Base-by-base conservation (phyloP, 2,888 invertebrate species). In the Mycogona germanica region DNA sequence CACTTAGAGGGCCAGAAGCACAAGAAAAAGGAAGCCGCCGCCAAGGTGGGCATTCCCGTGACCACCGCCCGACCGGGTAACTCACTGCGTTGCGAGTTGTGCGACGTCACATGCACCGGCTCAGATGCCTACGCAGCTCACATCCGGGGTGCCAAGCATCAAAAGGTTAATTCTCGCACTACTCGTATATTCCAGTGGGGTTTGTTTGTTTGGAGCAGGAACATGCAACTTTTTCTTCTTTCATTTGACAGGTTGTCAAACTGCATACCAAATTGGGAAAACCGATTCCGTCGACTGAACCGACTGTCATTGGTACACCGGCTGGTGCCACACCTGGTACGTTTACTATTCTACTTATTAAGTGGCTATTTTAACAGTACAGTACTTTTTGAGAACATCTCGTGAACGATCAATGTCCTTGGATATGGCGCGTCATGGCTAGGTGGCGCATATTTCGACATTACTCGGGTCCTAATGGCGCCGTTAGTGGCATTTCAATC, bases 1-100 rank as follows among this genome's bases (percentile, higher is more conserved):
- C 98, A 98, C 76, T 76, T 98, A 67, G 96, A 96, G 68, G 98
- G 98, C 0, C 95, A 96, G 72, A 92, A 93, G 72, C 98, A 98
- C 74, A 97, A 97, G 77, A 97, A 96, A 76, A 91, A 96, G 70
- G 97, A 96, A 70, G 88, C 84, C 1, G 82, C 85, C 12, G 75
- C 82, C 26, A 87, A 87, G 68, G 78, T 81, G 67, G 79, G 80
- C 26, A 76, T 80, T 63, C 76, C 76, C 66, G 61, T 64, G 17
- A 61, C 66, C 1, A 75, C 77, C 62, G 70, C 72, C 2, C 69
- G 70, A 29, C 80, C 70, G 30, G 73, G 73, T 48, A 79, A 75
- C 69, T 82, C 84, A 23, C 73, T 92, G 65, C 82, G 93, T 61
- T 98, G 98, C 73, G 96, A 97, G 71, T 78, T 98, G 57, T 98